A percentile compares a stretch with the other conserved stretches of the same genome.
These are phyloP conservation scores for Prosopocoilus inquinatus DNA, from an alignment of 2,888 invertebrate genomes.

Conservation along the genomic window DNA sequence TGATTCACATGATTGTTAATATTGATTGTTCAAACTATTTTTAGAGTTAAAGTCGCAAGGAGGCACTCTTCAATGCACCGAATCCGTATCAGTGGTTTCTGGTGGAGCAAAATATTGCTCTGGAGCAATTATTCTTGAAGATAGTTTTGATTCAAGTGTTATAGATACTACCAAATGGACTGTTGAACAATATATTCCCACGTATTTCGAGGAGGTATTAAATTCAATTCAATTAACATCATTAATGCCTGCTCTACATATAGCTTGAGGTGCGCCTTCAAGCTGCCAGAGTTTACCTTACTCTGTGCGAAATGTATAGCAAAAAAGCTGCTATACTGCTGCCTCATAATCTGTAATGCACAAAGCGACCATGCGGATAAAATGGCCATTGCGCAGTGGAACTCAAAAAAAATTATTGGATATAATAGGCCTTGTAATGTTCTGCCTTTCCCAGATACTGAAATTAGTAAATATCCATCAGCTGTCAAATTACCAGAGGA, in stretches of 20 bases:
- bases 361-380: too few relatives aligned
- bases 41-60: not conserved
- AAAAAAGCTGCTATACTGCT: too few relatives aligned
- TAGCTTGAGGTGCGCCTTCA: too few relatives aligned
- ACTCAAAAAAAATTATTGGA: too few relatives aligned
- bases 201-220: constrained; percentile 24
- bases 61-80: not conserved
- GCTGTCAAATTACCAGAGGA: too few relatives aligned
- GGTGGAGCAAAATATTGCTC: constrained; percentile 7
- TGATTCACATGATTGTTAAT: not conserved
- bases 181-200: constrained; percentile 58
- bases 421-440: too few relatives aligned
- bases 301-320: too few relatives aligned
- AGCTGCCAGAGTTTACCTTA: too few relatives aligned
- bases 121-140: constrained; percentile 58
- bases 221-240: constrained; percentile 22
- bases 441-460: too few relatives aligned
- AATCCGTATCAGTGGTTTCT: not conserved
- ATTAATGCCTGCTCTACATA: constrained; percentile 46
- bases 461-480: too few relatives aligned
- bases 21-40: not conserved
- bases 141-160: constrained; percentile 54
- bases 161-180: constrained; percentile 56
- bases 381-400: too few relatives aligned
- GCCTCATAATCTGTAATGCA: too few relatives aligned